Base-by-base conservation (phyloP, 2,113 vertebrate genomes). In the Pardalotus punctatus region DNA sequence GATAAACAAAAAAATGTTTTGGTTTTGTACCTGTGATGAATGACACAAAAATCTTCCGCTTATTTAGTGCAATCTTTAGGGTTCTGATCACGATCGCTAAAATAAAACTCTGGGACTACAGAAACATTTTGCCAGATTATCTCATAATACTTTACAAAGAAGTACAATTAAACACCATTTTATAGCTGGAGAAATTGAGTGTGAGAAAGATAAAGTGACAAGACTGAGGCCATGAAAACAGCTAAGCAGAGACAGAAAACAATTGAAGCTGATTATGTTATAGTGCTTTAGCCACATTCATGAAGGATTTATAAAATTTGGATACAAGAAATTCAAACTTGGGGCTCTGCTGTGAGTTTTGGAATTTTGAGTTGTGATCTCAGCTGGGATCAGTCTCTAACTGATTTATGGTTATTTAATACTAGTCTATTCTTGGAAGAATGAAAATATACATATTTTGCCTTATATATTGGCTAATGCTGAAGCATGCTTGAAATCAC, bases 51-150 rank as follows among this genome's bases (percentile, higher is more conserved):
- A 22, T 66, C 10, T 91, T 84, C n/a, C 85, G 43, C 43, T 87
- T 88, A 40, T 62, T 65, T 62, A 66, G n/a, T 77, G 21, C 14
- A 88, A 38, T 51, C 18, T 66, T 78, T 31, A 67, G 45, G 6
- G 18, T 61, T 60, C 29, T 11, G 31, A n/a, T 56, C 48, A 69
- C 0, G 0, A 50, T 74, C 1, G 1, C 25, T 28, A 1, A n/a
- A 73, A 62, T 43, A 84, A 73, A 88, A 78, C 38, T 62, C 10
- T 20, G 15, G 24, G 33, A 45, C 35, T 74, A 12, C 9, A 64
- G 67, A 83, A 86, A 54, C 5, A 45, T 57, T 82, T 94, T 29
- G 50, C n/a, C 3, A 3, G 9, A 76, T 85, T 79, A 42, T 57
- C 36, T 76, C 57, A 24, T 29, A 36, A 47, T 48, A 31, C 11